Conservation (phyloP, 2,113 vertebrate species). For the Proteles cristata region DNA sequence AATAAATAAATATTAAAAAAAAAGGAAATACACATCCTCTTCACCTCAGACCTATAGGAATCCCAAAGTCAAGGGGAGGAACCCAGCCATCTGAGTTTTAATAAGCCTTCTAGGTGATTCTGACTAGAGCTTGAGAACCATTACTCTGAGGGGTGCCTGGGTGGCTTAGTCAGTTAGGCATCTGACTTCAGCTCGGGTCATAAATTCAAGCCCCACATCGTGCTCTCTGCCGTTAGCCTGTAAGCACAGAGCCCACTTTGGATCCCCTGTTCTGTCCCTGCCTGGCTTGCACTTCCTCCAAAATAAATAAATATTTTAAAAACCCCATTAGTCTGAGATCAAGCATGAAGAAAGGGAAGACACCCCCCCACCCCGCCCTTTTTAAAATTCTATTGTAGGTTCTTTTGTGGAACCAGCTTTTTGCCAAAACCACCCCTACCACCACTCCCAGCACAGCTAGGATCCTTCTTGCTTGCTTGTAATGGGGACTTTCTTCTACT, state of each 20-base stretch:
- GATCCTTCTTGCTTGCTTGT: neutral
- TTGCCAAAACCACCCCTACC: neutral
- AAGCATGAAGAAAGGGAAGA: neutral
- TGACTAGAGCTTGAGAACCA: neutral
- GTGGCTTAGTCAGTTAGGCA: too few species aligned
- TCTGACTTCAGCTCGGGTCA: too few species aligned
- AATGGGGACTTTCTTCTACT: neutral
- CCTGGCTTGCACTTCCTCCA: too few species aligned
- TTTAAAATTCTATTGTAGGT: neutral
- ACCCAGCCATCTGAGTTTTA: neutral
- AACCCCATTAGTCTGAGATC: neutral
- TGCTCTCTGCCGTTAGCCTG: too few species aligned
- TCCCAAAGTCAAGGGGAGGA: neutral
- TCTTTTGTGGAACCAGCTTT: neutral
- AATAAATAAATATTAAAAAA: too few species aligned
- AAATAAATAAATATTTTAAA: too few species aligned
- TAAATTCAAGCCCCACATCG: too few species aligned
- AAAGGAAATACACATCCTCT: neutral
- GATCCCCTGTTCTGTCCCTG: too few species aligned
- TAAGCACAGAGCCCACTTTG: too few species aligned
- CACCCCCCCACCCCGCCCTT: too few species aligned
- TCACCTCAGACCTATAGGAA: neutral
- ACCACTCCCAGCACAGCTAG: neutral
- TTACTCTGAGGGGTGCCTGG: neutral
- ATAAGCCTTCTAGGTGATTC: neutral